A percentile compares a stretch with the other conserved stretches of the same genome.
Evolutionary conservation across 2,797 vertebrate species (phyloP).

Genomic region (Falco biarmicus): DNA sequence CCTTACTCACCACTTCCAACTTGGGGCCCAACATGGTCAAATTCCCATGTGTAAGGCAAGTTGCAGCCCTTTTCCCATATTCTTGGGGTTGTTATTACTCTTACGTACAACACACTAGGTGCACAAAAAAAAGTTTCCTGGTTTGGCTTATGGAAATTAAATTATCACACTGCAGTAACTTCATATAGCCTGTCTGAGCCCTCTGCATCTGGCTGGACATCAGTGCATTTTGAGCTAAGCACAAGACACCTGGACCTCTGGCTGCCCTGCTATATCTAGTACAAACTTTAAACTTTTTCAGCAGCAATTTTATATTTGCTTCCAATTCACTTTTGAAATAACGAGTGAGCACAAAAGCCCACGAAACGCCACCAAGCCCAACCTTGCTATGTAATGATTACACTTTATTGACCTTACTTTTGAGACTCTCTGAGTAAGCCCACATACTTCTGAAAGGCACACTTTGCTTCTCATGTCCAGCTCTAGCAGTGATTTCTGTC

Average conservation of each 20-base stretch:
- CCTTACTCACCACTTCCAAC: not conserved
- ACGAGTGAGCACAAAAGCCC: not conserved
- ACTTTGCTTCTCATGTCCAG: not conserved
- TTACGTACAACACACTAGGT: fast-evolving
- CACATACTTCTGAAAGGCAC: not conserved
- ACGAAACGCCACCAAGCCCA: not conserved
- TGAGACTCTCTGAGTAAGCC: not conserved
- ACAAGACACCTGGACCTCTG: not conserved
- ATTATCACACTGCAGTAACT: not conserved
- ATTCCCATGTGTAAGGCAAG: not conserved
- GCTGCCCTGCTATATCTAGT: not conserved
- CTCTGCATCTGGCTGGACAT: not conserved
- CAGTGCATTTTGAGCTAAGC: not conserved
- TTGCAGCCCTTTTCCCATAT: not conserved
- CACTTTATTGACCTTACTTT: not conserved
- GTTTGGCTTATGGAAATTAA: not conserved
- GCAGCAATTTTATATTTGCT: not conserved
- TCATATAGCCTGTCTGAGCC: not conserved
- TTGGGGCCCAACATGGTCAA: fast-evolving
- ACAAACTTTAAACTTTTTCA: not conserved
- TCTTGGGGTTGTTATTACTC: not conserved
- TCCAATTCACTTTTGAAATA: not conserved
- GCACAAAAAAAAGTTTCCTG: not conserved
- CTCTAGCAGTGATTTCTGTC: not conserved
- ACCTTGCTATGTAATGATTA: not conserved